A percentile compares a stretch with the other conserved stretches of the same genome.
phyloP scores from a whole-genome alignment of 2,888 invertebrate genomes.

The Eledona agricola region DNA sequence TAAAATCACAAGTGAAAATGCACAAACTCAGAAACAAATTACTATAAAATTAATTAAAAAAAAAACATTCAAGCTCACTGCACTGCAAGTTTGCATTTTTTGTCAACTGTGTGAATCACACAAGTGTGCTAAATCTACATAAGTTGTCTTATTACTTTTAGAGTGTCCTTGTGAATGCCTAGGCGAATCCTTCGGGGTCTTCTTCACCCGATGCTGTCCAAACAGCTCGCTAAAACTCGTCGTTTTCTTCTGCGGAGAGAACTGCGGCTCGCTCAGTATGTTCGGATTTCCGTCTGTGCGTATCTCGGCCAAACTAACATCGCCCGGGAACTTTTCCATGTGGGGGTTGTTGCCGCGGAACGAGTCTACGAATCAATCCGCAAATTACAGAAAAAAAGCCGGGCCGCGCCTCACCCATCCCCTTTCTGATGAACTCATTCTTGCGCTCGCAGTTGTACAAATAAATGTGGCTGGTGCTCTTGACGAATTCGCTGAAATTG shows the following conservation, averaged over 20 bases:
- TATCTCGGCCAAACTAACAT: constrained; percentile 78
- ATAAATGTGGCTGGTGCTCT: constrained; percentile 74
- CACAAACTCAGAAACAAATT: too few relatives aligned
- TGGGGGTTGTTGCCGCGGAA: constrained; percentile 69
- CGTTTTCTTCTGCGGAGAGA: constrained; percentile 64
- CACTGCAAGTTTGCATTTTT: too few relatives aligned
- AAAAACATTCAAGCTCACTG: too few relatives aligned
- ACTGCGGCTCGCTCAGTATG: constrained; percentile 71
- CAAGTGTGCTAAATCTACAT: too few relatives aligned
- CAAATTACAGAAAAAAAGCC: not conserved
- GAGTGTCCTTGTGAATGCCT: constrained; percentile 5
- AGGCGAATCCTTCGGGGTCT: constrained; percentile 54
- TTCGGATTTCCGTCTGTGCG: constrained; percentile 76
- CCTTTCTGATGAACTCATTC: constrained; percentile 83
- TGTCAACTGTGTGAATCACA: too few relatives aligned
- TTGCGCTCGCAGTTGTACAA: constrained; percentile 82
- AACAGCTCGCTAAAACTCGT: constrained; percentile 65
- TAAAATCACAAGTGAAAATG: too few relatives aligned
- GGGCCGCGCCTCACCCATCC: constrained; percentile 73
- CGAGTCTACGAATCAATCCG: constrained; percentile 62
- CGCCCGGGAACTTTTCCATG: constrained; percentile 83
- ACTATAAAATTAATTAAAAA: too few relatives aligned
- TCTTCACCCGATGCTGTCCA: constrained; percentile 62
- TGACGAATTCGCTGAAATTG: constrained; percentile 81
- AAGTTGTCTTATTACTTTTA: too few relatives aligned